Evolutionary conservation across 1,140 invertebrate species (phyloP), one percentile per base, ranked within the genome.

Genomic region (Brachionus koreanus): DNA sequence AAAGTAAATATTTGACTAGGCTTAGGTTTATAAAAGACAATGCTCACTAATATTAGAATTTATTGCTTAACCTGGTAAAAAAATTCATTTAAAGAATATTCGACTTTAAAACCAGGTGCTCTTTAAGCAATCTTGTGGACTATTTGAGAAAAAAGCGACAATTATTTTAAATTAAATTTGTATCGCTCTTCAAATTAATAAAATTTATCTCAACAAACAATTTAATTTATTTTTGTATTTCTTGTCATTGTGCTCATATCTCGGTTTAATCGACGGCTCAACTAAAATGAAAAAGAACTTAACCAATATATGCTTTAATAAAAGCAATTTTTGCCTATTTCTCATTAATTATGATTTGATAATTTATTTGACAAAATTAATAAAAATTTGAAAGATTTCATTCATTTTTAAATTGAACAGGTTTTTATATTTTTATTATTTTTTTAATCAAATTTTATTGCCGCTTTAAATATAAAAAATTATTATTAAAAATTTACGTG

Each of bases 211-310:
- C 37, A 2, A 3, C 16, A 42, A 69, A 69, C 29, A 69, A 69
- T 42, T 69, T 69, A 69, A 69, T 69, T 69, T 42, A 13, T 42
- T 65, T 69, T 69, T 69, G 65, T 43, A 69, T 69, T 69, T 39
- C 16, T 19, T 69, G 6, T 39, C 35, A 69, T 69, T 33, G 12
- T 69, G 49, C 5, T 19, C 49, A 57, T 57, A 16, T 57, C 16
- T 57, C n/a, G 16, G 7, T 4, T 57, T 57, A 19, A 19, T 19
- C n/a, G 49, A 57, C 49, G 49, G 49, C 43, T 57, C 49, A 57
- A 4, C 16, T 6, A 23, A 57, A 57, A 57, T 6, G 5, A 23
- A 57, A 57, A 57, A 16, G 16, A 57, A 57, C 19, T 19, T 2
- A 5, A 23, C 49, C n/a, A 57, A 57, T 57, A 19, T 7, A 57